phyloP scores from a whole-genome alignment of 2,113 vertebrate genomes.

The Oxygymnocypris stewartii region DNA sequence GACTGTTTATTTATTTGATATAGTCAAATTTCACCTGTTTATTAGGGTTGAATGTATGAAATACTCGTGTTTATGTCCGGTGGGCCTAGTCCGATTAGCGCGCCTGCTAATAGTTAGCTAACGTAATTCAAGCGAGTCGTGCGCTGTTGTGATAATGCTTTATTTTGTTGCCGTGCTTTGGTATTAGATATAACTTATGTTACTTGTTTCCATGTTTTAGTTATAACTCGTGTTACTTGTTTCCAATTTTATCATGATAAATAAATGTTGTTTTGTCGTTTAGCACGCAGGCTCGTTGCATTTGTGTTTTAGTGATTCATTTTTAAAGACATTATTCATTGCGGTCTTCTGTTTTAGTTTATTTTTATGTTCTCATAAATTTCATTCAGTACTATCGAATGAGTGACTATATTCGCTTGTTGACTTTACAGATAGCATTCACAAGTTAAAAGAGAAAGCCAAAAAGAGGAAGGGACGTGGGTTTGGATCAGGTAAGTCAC shows the following conservation, averaged over 20 bases:
- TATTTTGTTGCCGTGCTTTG: not conserved
- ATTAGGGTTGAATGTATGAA: not conserved
- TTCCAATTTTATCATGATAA: not conserved
- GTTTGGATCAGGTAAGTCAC: slow-evolving; percentile 86
- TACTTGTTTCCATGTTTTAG: not conserved
- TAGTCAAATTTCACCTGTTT: not conserved
- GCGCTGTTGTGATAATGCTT: not conserved
- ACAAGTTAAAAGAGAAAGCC: slow-evolving; percentile 95
- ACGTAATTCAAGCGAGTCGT: not conserved
- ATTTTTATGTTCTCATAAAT: not conserved
- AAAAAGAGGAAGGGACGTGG: slow-evolving; percentile 93
- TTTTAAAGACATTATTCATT: not conserved
- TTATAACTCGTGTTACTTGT: not conserved
- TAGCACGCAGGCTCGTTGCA: too few relatives aligned
- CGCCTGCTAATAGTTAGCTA: slow-evolving; percentile 27
- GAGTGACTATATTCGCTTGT: not conserved
- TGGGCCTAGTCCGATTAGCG: slow-evolving; percentile 7
- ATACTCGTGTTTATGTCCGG: not conserved
- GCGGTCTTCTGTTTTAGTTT: not conserved
- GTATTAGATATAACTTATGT: too few relatives aligned
- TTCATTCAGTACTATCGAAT: not conserved
- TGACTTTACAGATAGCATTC: slow-evolving; percentile 85
- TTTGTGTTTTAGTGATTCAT: not conserved
- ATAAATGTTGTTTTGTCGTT: not conserved
- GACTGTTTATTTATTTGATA: not conserved